A percentile compares a stretch with the other conserved stretches of the same genome.
These are phyloP conservation scores for Cephalopachus bancanus DNA, from an alignment of 2,797 vertebrate genomes.

Conservation along the genomic window DNA sequence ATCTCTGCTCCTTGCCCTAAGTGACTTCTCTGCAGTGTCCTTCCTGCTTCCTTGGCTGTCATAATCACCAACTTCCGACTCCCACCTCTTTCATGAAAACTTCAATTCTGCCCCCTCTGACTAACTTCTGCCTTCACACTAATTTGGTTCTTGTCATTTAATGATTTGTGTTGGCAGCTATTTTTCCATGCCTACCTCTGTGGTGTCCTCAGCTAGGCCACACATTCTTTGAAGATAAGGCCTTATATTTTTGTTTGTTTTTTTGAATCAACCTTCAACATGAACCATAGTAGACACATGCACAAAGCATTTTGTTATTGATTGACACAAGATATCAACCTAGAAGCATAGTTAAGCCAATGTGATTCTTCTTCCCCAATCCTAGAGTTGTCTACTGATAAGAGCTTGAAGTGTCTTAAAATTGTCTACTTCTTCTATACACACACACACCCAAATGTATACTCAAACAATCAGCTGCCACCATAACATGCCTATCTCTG, in stretches of 20 bases:
- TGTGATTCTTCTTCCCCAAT: background rate
- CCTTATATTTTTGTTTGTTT: background rate
- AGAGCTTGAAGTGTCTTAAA: background rate
- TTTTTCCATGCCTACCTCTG: background rate
- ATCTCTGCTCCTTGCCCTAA: background rate
- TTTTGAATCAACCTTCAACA: background rate
- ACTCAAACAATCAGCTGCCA: background rate
- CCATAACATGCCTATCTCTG: background rate
- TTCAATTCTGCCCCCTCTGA: background rate
- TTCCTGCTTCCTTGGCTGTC: background rate
- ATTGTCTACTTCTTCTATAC: background rate
- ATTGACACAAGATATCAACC: background rate
- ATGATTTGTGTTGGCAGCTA: background rate
- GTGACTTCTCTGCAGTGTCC: background rate
- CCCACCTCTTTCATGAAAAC: background rate
- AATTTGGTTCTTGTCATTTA: conserved; percentile 1
- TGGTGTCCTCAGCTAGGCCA: background rate
- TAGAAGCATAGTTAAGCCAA: background rate
- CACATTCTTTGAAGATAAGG: background rate
- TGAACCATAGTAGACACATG: background rate
- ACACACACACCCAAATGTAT: background rate
- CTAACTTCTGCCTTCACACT: background rate
- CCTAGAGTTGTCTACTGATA: background rate
- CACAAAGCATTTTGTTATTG: background rate
- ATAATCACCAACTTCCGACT: background rate